A percentile compares a stretch with the other conserved stretches of the same genome.
Conservation (phyloP, 2,888 invertebrate genomes). For the Meghimatium bilineatum region DNA sequence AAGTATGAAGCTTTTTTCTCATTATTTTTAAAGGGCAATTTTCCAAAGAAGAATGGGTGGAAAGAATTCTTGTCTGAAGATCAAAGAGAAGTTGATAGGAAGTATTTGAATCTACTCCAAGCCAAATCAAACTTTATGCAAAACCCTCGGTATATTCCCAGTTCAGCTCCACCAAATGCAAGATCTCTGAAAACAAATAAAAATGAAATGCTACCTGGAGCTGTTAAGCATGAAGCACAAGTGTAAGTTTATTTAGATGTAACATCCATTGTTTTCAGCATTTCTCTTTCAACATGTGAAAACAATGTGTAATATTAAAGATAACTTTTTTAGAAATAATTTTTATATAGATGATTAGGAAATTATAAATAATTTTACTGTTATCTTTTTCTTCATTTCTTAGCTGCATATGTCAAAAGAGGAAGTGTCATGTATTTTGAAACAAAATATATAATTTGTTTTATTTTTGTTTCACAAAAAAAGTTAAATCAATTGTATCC, state of each 20-base stretch:
- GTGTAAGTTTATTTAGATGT: slow-evolving; percentile 22
- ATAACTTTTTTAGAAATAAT: no score
- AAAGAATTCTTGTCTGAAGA: slow-evolving; percentile 71
- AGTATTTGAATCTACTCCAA: slow-evolving; percentile 69
- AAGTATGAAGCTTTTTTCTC: background rate
- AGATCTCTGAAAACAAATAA: slow-evolving; percentile 64
- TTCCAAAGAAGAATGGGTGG: slow-evolving; percentile 64
- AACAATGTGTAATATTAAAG: no score
- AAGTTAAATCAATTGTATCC: no score
- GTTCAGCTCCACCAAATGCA: slow-evolving; percentile 62
- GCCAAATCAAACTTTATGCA: slow-evolving; percentile 70
- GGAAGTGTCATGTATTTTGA: no score
- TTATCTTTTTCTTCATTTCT: no score
- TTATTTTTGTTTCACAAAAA: no score
- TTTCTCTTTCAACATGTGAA: background rate
- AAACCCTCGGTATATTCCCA: slow-evolving; percentile 72
- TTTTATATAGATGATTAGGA: no score
- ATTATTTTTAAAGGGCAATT: slow-evolving; percentile 36
- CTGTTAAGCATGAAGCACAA: slow-evolving; percentile 62
- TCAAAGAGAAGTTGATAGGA: slow-evolving; percentile 66
- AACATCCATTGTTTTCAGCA: background rate
- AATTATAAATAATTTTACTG: no score
- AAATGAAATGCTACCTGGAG: slow-evolving; percentile 68
- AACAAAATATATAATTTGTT: no score
- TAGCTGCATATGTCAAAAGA: no score